Percentiles rank a stretch among this genome's conserved stretches.
Conservation (phyloP, 2,888 invertebrate species). For the Hyles lineata region DNA sequence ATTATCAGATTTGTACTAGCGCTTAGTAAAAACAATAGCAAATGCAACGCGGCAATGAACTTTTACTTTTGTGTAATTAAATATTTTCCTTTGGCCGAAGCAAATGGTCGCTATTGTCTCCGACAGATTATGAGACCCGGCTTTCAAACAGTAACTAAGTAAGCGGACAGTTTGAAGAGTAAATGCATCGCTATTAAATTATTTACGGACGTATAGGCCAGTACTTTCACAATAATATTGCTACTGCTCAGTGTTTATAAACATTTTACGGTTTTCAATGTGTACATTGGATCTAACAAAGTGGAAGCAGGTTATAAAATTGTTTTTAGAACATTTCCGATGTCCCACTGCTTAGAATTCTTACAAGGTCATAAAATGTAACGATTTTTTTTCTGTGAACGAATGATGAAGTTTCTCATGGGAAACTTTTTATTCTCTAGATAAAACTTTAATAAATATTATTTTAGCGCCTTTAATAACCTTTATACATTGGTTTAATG, state of each 20-base stretch:
- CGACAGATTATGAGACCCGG: conserved; percentile 24
- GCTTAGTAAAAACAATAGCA: conserved; percentile 8
- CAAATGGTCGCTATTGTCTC: conserved; percentile 48
- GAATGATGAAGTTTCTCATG: neutral
- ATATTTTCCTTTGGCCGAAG: conserved; percentile 51
- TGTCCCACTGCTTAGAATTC: too few relatives aligned
- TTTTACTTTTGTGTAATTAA: conserved; percentile 64
- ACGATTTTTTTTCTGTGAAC: neutral
- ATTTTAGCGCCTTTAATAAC: too few relatives aligned
- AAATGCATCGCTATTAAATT: conserved; percentile 11
- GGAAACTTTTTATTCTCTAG: too few relatives aligned
- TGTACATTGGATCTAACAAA: neutral
- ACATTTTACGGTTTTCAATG: conserved; percentile 37
- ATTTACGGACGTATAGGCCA: conserved; percentile 41
- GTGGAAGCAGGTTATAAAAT: conserved; percentile 22
- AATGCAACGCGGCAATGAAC: conserved; percentile 34
- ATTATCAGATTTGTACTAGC: neutral
- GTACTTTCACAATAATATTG: conserved; percentile 52
- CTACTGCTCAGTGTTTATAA: conserved; percentile 49
- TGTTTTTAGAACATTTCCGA: conserved; percentile 16
- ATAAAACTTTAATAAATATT: too few relatives aligned
- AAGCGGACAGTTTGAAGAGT: neutral
- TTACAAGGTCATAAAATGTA: neutral
- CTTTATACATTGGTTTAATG: too few relatives aligned
- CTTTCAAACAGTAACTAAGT: conserved; percentile 4